phyloP scores from a whole-genome alignment of 2,113 vertebrate genomes.

The Eclectus roratus region DNA sequence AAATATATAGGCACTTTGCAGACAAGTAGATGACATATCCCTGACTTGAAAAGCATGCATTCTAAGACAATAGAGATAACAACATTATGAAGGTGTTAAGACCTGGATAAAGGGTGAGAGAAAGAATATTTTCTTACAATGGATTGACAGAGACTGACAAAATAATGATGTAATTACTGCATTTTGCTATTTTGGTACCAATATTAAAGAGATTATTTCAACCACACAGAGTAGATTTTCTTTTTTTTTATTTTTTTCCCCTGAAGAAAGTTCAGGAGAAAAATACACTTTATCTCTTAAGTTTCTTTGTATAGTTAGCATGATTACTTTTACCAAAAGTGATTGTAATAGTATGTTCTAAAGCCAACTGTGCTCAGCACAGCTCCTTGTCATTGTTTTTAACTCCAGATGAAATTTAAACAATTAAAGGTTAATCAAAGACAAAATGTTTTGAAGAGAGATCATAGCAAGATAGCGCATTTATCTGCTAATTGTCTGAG shows the following conservation, averaged over 20 bases:
- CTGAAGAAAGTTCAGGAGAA: neutral
- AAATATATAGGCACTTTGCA: neutral
- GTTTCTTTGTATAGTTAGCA: neutral
- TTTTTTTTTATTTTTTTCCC: neutral
- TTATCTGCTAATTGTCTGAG: conserved; percentile 58
- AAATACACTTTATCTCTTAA: neutral
- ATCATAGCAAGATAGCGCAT: conserved; percentile 14
- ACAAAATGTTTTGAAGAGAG: conserved; percentile 31
- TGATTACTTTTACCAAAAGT: neutral
- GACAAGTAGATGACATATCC: neutral
- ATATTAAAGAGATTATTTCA: conserved; percentile 50
- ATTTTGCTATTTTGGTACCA: conserved; percentile 64
- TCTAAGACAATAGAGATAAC: conserved; percentile 18
- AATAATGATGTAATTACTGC: conserved; percentile 67
- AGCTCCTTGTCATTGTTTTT: neutral
- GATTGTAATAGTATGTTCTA: neutral
- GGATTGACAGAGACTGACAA: conserved; percentile 70
- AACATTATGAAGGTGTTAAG: conserved; percentile 40
- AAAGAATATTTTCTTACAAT: conserved; percentile 29
- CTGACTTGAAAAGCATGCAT: neutral
- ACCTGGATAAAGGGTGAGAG: conserved; percentile 58
- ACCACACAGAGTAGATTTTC: neutral
- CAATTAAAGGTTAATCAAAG: conserved; percentile 59
- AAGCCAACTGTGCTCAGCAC: neutral
- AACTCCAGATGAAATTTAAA: conserved; percentile 39